Base-by-base conservation (phyloP, 2,113 vertebrate species). In the Dicaeum eximium region DNA sequence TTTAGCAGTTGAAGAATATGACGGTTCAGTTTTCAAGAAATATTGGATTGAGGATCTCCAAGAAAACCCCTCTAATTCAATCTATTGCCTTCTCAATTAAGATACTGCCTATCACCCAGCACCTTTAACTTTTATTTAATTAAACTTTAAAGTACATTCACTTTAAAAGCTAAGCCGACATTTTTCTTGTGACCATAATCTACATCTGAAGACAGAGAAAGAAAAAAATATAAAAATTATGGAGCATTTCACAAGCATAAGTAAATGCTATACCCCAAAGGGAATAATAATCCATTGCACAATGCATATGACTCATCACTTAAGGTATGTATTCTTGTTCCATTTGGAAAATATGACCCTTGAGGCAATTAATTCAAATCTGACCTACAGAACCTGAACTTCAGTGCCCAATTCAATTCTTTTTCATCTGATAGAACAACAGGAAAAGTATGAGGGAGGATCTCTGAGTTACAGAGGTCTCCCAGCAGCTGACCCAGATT, bases 1-100 rank as follows among this genome's bases (percentile, higher is more conserved):
- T 98, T 98, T 97, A 96, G 93, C 97, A 98, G 98, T 97, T 98
- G 98, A 98, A 97, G 97, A 97, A 97, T 97, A 96, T 93, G 86
- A 96, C 11, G 82, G 96, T 96, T 97, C 96, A 95, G 95, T 97
- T 97, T 97, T 98, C 94, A 97, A 97, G 95, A 98, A 98, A 98
- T 97, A 98, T 96, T 98, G 96, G 95, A 98, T 97, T 95, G 96
- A 91, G 33, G 97, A 97, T 95, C 96, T 95, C 96, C 97, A 97
- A 96, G 93, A 89, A 97, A 97, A 96, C 96, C 92, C 35, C 90
- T 90, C 47, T 98, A 98, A 98, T 98, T 98, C 87, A 98, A 98
- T 98, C 95, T 96, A 73, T 92, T 92, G 95, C 95, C 92, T 96
- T 84, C 94, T 95, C 95, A 97, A 95, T 97, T 95, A 97, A 97